A percentile compares a stretch with the other conserved stretches of the same genome.
These are phyloP conservation scores for Dufourea novaeangliae DNA, from an alignment of 1,140 invertebrate species.

Conservation along the genomic window DNA sequence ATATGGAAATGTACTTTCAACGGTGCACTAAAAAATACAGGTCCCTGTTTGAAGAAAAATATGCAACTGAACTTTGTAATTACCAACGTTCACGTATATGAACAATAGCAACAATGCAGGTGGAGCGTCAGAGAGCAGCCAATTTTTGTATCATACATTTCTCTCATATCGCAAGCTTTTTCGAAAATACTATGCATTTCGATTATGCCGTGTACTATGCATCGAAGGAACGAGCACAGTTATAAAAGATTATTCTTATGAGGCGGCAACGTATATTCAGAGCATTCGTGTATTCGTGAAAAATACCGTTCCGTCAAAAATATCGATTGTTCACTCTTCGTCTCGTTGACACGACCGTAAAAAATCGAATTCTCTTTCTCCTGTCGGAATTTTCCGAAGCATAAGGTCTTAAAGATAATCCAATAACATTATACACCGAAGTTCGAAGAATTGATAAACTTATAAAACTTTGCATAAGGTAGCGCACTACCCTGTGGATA, in stretches of 20 bases:
- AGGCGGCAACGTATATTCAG: no score
- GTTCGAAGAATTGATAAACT: background rate
- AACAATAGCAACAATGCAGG: background rate
- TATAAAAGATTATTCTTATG: no score
- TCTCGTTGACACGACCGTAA: background rate
- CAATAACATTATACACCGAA: background rate
- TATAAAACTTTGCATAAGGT: slow-evolving; percentile 7
- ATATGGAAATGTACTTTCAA: no score
- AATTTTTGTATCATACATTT: background rate
- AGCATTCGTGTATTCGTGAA: no score
- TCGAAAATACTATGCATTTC: no score
- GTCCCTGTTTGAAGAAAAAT: background rate
- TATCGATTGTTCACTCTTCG: no score
- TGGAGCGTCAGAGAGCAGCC: no score
- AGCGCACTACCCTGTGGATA: background rate
- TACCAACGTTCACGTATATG: background rate
- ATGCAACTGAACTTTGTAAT: background rate
- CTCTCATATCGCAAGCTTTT: no score
- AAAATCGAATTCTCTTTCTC: background rate
- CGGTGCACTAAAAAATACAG: background rate
- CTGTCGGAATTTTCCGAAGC: background rate
- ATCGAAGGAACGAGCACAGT: no score
- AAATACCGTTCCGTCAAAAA: no score
- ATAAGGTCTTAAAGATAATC: background rate
- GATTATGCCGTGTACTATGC: no score